phyloP scores from a whole-genome alignment of 2,797 vertebrate species.

The Chrosomus eos region DNA sequence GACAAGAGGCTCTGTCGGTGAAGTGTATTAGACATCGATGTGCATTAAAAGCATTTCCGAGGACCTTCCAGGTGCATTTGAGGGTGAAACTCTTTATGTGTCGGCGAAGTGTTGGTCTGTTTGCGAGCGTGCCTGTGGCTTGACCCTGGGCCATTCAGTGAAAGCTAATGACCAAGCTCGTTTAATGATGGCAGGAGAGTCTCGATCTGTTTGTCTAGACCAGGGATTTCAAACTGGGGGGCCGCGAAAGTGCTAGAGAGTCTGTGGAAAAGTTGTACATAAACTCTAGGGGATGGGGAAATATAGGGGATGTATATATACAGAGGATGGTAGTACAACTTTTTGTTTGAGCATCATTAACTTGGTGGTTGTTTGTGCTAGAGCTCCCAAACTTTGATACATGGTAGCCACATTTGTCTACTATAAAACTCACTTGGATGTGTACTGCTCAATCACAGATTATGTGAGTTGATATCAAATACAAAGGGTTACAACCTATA shows the following conservation, averaged over 20 bases:
- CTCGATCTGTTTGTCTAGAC: neutral
- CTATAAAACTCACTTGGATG: no score
- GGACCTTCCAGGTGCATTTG: slow-evolving; percentile 29
- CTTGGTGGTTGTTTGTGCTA: neutral
- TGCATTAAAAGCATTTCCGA: slow-evolving; percentile 43
- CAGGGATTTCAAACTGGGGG: neutral
- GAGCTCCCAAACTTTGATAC: neutral
- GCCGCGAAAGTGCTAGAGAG: neutral
- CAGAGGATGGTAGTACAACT: neutral
- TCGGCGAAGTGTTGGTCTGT: neutral
- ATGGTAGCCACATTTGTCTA: neutral
- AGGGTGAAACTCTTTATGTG: slow-evolving; percentile 21
- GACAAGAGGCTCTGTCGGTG: slow-evolving; percentile 14
- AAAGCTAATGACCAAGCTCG: slow-evolving; percentile 44
- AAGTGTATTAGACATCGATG: slow-evolving; percentile 32
- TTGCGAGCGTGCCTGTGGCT: slow-evolving; percentile 6
- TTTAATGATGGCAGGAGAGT: slow-evolving; percentile 27
- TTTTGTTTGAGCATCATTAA: neutral
- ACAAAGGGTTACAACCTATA: no score
- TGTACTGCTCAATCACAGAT: no score
- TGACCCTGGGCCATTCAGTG: slow-evolving; percentile 30
- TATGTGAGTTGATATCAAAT: no score
- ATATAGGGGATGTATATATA: neutral
- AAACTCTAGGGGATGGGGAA: neutral
- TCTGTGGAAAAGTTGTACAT: neutral